Evolutionary conservation across 2,113 vertebrate species (phyloP).

Genomic region (Tragulus kanchil): DNA sequence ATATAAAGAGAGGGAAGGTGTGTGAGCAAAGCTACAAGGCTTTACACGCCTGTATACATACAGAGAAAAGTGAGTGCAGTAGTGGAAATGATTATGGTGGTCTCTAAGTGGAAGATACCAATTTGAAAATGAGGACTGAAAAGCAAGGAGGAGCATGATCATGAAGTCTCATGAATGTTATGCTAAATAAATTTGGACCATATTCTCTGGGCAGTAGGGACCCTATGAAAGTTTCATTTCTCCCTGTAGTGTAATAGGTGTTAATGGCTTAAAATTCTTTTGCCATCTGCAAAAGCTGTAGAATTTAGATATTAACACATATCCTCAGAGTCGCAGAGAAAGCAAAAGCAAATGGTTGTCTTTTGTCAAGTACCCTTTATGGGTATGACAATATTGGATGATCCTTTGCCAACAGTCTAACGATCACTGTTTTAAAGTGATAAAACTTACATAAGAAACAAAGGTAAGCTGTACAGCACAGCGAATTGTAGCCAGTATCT

Average conservation of each 20-base stretch:
- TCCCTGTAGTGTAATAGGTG: neutral
- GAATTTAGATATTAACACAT: neutral
- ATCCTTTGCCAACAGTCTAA: too few relatives aligned
- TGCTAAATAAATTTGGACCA: neutral
- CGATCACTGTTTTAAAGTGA: too few relatives aligned
- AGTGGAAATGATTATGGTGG: neutral
- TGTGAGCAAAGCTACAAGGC: neutral
- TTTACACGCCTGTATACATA: rapidly evolving
- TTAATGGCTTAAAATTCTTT: neutral
- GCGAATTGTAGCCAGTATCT: too few relatives aligned
- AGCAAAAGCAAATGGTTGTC: neutral
- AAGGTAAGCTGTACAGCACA: too few relatives aligned
- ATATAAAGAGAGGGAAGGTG: neutral
- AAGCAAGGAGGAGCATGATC: neutral
- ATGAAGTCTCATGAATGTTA: neutral
- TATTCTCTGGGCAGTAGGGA: neutral
- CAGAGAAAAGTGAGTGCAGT: neutral
- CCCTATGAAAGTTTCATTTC: neutral
- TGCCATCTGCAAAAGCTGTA: neutral
- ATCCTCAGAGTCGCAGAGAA: neutral
- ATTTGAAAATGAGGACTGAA: neutral
- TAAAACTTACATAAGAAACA: too few relatives aligned
- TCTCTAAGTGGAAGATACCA: neutral
- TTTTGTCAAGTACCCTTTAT: too few relatives aligned
- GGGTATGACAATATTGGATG: too few relatives aligned